Evolutionary conservation across 2,888 invertebrate genomes (phyloP).

Genomic region (Agrilus biguttatus): DNA sequence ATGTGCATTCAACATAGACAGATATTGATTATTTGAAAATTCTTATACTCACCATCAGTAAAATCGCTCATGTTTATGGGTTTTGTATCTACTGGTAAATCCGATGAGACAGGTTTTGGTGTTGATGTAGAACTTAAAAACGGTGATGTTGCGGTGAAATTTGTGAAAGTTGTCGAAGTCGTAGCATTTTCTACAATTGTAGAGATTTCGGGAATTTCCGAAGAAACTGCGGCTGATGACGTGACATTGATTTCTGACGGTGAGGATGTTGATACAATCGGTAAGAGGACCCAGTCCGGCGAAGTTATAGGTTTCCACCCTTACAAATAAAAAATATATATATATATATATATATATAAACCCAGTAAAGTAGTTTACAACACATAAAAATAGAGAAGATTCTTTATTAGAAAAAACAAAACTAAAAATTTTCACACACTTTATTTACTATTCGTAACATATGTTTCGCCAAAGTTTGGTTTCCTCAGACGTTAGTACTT

Average conservation of each 20-base stretch:
- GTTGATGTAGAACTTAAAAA: slow-evolving; percentile 8
- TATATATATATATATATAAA: too few species aligned
- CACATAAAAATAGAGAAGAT: neutral
- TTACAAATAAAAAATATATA: slow-evolving; percentile 21
- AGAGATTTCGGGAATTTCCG: neutral
- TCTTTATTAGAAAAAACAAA: too few species aligned
- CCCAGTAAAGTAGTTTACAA: neutral
- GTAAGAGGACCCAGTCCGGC: slow-evolving; percentile 50
- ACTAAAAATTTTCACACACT: too few species aligned
- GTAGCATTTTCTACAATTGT: slow-evolving; percentile 2
- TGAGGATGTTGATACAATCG: slow-evolving; percentile 19
- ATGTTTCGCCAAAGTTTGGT: too few species aligned
- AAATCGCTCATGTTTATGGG: slow-evolving; percentile 29
- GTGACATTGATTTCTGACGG: slow-evolving; percentile 2
- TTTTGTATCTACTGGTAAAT: slow-evolving; percentile 1
- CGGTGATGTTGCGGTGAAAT: slow-evolving; percentile 1
- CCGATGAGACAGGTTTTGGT: neutral
- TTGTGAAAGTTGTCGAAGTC: slow-evolving; percentile 1
- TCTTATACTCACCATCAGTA: slow-evolving; percentile 24
- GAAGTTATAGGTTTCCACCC: slow-evolving; percentile 50
- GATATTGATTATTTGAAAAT: neutral
- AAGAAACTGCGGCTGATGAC: neutral
- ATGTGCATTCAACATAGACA: too few species aligned
- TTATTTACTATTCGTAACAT: too few species aligned
- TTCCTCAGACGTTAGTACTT: too few species aligned